These are phyloP conservation scores for Cygnus olor DNA, from an alignment of 2,797 vertebrate species.

Conservation along the genomic window DNA sequence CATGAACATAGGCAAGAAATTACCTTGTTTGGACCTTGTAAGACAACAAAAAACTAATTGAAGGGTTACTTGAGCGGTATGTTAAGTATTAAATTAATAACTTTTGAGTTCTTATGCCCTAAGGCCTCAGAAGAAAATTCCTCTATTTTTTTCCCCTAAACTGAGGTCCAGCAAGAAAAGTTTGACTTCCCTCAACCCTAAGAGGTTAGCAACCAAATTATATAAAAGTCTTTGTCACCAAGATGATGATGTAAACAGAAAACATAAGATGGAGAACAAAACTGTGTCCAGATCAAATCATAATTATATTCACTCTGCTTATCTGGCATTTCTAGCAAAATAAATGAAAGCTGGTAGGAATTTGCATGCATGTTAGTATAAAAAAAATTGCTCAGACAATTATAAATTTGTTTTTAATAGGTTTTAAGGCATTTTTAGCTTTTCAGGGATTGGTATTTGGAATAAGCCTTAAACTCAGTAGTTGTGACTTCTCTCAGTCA, in stretches of 20 bases:
- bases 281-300: not conserved
- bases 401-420: not conserved
- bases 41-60: not conserved
- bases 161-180: not conserved
- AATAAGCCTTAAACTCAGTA: not conserved
- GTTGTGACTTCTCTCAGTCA: not conserved
- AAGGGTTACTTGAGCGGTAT: not conserved
- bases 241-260: not conserved
- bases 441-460: no score
- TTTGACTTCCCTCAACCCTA: not conserved
- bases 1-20: not conserved
- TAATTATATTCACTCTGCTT: not conserved
- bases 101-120: not conserved
- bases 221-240: not conserved
- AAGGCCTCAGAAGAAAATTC: not conserved
- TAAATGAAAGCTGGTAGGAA: not conserved
- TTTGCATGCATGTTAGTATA: not conserved
- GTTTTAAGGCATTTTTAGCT: no score
- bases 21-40: not conserved
- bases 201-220: not conserved
- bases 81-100: not conserved
- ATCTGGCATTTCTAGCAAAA: not conserved
- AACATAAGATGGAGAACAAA: not conserved
- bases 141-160: not conserved
- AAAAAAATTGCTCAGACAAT: not conserved